Evolutionary conservation across 2,888 invertebrate species (phyloP), one percentile per base, ranked within the genome.

Genomic region (Epirrhoe alternata): DNA sequence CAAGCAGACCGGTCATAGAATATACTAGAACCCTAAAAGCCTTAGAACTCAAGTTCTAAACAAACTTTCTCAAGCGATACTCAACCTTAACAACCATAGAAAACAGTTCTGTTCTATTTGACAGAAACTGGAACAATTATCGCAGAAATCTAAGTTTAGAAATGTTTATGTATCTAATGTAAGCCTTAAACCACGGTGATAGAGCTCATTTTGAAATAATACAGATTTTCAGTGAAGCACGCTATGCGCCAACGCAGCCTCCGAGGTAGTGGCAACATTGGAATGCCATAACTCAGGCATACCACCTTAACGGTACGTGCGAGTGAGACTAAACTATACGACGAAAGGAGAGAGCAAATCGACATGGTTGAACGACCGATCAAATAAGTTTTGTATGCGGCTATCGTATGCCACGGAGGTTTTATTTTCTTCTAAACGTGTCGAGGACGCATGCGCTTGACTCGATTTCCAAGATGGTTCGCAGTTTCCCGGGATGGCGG

Each of bases 291-390:
- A 90, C 88, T 92, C 90, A 88, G 88, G 85, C 88, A 87, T 88
- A 90, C 90, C 86, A 89, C 89, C 84, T 89, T 92, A 92, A 92
- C 92, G 92, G 92, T 92, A 87, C 85, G 92, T 76, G 83, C 53
- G 86, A 91, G 73, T 63, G 86, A 78, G 90, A 90, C 79, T 74
- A 73, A 74, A 73, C 73, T 79, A 85, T 79, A 71, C 61, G 81
- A 65, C 70, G 70, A 83, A 89, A 72, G 69, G 83, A 77, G 84
- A 86, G 68, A 76, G 74, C 76, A 73, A 74, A 78, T 76, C 86
- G 89, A 86, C 88, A 88, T 89, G 92, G 92, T 92, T 92, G 92
- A 92, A 92, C 91, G 92, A 92, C 92, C 92, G 91, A 91, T 92
- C 92, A 92, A 92, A 92, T 92, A 91, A 92, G 92, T 91, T 88